Conservation (phyloP, 2,888 invertebrate genomes). For the Leucophenga maculata region DNA sequence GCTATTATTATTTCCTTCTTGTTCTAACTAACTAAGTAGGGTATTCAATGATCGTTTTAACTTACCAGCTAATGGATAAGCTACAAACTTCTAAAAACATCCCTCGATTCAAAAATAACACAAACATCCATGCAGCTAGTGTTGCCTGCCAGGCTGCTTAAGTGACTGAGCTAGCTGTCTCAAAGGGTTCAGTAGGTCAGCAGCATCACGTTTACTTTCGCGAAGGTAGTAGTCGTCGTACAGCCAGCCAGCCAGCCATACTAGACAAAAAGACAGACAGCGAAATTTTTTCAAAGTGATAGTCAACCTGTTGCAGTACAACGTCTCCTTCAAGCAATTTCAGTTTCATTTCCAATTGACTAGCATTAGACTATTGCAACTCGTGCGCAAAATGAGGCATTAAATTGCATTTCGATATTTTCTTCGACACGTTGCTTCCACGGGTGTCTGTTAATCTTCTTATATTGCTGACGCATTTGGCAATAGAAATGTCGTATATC, state of each 20-base stretch:
- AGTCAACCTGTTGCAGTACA: constrained; percentile 31
- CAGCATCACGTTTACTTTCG: constrained; percentile 55
- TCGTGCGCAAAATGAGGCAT: constrained; percentile 20
- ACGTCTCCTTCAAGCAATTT: constrained; percentile 43
- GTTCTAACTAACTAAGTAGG: too few relatives aligned
- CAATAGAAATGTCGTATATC: not conserved
- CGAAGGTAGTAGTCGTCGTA: constrained; percentile 40
- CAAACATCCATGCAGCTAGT: too few relatives aligned
- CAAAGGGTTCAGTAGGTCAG: constrained; percentile 61
- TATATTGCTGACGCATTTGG: not conserved
- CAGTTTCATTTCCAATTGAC: constrained; percentile 57
- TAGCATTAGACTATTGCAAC: constrained; percentile 16
- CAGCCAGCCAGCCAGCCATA: constrained; percentile 45
- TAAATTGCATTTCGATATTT: not conserved
- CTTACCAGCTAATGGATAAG: too few relatives aligned
- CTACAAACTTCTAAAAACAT: too few relatives aligned
- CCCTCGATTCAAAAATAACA: too few relatives aligned
- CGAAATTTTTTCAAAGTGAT: not conserved
- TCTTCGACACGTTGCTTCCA: constrained; percentile 13
- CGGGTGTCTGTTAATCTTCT: too few relatives aligned
- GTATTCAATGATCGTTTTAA: too few relatives aligned
- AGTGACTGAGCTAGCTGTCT: constrained; percentile 38
- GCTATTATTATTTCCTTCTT: too few relatives aligned
- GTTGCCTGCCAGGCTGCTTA: too few relatives aligned
- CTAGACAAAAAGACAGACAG: too few relatives aligned